phyloP scores from a whole-genome alignment of 2,113 vertebrate genomes.

The Aphelocoma coerulescens region DNA sequence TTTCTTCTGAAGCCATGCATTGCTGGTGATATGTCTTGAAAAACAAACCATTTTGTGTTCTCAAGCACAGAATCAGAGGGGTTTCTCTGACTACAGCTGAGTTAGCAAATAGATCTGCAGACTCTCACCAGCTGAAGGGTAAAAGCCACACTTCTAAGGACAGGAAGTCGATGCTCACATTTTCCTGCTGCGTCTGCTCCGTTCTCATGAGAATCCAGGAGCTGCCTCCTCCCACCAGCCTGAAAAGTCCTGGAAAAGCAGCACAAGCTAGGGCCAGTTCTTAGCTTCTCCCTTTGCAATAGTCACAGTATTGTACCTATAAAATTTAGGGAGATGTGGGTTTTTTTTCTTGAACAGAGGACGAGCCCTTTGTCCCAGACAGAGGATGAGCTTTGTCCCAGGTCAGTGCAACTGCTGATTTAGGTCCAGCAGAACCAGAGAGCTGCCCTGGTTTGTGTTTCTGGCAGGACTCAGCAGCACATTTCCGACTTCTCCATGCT shows the following conservation, averaged over 20 bases:
- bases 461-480: background rate
- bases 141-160: background rate
- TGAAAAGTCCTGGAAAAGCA: background rate
- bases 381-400: background rate
- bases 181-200: background rate
- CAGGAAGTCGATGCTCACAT: background rate
- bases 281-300: background rate
- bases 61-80: background rate
- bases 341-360: background rate
- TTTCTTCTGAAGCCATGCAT: accelerated
- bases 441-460: background rate
- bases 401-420: background rate
- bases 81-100: background rate
- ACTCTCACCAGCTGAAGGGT: background rate
- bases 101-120: background rate
- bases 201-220: background rate
- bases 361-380: background rate
- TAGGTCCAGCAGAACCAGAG: background rate
- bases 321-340: background rate
- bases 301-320: too few relatives aligned
- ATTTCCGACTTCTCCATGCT: accelerated
- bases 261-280: background rate
- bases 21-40: accelerated
- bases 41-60: background rate
- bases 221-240: background rate